Percentiles rank a stretch among this genome's conserved stretches.
Conservation (phyloP, 2,797 vertebrate genomes). For the Natrix natrix region DNA sequence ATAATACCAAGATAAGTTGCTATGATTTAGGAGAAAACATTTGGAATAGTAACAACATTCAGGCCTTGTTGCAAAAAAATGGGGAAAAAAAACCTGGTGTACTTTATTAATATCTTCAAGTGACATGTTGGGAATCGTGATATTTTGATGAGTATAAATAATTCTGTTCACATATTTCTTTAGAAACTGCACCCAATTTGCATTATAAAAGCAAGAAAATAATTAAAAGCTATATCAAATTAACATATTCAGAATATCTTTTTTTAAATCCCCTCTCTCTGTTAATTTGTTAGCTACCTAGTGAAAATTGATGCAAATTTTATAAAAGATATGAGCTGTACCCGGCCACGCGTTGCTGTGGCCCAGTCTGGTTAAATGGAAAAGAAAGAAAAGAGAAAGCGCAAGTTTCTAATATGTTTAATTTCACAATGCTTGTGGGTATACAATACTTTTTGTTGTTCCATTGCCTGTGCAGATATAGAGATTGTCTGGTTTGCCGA, state of each 20-base stretch:
- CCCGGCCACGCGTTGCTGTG: too few species aligned
- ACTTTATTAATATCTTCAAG: constrained; percentile 8
- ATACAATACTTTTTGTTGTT: too few species aligned
- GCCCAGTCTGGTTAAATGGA: too few species aligned
- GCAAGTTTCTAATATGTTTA: too few species aligned
- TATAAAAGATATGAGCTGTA: not conserved
- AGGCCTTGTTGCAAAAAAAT: constrained; percentile 12
- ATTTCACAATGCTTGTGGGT: too few species aligned
- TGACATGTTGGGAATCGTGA: constrained; percentile 25
- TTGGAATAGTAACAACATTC: not conserved
- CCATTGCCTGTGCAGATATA: too few species aligned
- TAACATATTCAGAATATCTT: not conserved
- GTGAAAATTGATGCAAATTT: not conserved
- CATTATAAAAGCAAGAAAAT: constrained; percentile 13
- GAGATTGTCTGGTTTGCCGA: too few species aligned
- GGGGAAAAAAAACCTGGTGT: constrained; percentile 29
- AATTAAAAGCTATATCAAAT: constrained; percentile 2
- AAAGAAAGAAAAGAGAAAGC: too few species aligned
- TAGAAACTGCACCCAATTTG: not conserved
- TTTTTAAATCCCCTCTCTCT: not conserved
- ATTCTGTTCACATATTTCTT: constrained; percentile 2
- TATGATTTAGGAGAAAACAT: constrained; percentile 21
- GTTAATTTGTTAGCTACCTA: not conserved
- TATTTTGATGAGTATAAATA: constrained; percentile 22
- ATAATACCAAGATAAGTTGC: constrained; percentile 37